A percentile compares a stretch with the other conserved stretches of the same genome.
These are phyloP conservation scores for Sinosuthora webbiana DNA, from an alignment of 2,113 vertebrate species.

Conservation along the genomic window DNA sequence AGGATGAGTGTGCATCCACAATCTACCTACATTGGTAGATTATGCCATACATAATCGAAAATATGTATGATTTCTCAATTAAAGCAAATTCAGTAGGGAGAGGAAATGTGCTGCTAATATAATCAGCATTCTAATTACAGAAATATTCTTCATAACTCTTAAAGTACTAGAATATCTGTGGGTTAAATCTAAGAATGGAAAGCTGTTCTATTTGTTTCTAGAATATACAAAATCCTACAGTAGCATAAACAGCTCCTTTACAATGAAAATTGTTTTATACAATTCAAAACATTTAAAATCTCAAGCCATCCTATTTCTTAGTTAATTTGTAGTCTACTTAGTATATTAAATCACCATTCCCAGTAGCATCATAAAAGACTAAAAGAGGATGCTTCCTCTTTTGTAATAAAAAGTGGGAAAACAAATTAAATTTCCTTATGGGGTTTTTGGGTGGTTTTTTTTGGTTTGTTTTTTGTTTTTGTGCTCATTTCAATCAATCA, in stretches of 20 bases:
- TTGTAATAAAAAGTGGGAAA: background rate
- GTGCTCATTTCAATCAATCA: background rate
- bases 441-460: background rate
- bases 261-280: background rate
- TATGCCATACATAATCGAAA: background rate
- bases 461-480: background rate
- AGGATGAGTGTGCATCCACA: background rate
- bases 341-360: background rate
- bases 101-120: background rate
- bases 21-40: background rate
- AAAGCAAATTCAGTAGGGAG: background rate
- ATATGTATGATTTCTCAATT: background rate
- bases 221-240: background rate
- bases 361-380: background rate
- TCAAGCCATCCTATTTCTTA: background rate
- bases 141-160: background rate
- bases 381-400: background rate
- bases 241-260: background rate
- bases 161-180: background rate
- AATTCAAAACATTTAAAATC: background rate
- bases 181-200: background rate
- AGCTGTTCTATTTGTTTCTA: background rate
- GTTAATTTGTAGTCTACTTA: background rate
- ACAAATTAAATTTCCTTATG: background rate
- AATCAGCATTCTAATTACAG: background rate